Evolutionary conservation across 1,140 invertebrate species (phyloP).

Genomic region (Orius insidiosus): DNA sequence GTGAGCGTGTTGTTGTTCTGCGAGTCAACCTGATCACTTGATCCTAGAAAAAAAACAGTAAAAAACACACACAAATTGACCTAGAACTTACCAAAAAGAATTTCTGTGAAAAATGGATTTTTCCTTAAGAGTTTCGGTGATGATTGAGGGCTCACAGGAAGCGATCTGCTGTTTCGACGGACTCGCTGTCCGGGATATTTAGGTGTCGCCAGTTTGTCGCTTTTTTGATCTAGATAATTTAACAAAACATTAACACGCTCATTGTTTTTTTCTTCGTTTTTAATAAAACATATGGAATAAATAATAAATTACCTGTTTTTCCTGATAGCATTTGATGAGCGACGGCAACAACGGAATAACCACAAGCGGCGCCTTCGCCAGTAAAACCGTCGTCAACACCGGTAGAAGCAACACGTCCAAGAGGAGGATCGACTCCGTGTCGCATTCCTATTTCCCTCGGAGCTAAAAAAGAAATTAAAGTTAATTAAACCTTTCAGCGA

Average conservation of each 20-base stretch:
- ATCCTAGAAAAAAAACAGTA: neutral
- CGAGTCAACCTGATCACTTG: neutral
- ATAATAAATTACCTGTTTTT: neutral
- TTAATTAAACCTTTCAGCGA: too few relatives aligned
- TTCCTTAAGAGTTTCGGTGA: slow-evolving; percentile 36
- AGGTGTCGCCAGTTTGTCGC: slow-evolving; percentile 1
- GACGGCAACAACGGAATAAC: slow-evolving; percentile 43
- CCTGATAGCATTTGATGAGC: slow-evolving; percentile 49
- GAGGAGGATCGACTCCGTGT: too few relatives aligned
- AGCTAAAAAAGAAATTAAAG: too few relatives aligned
- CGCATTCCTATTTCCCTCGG: too few relatives aligned
- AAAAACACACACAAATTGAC: too few relatives aligned
- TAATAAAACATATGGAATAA: neutral
- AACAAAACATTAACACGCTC: slow-evolving; percentile 2
- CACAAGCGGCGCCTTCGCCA: too few relatives aligned
- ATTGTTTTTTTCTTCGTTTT: neutral
- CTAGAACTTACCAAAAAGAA: slow-evolving; percentile 18
- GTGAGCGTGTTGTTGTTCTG: neutral
- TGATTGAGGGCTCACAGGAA: slow-evolving; percentile 45
- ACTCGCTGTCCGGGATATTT: slow-evolving; percentile 3
- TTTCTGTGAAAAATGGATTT: slow-evolving; percentile 24
- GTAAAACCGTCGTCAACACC: too few relatives aligned
- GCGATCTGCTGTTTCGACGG: slow-evolving; percentile 41
- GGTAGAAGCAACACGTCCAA: too few relatives aligned
- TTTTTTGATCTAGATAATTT: slow-evolving; percentile 2